A percentile compares a stretch with the other conserved stretches of the same genome.
phyloP scores from a whole-genome alignment of 64 coral and sea anemone species.

The Anthopleura sola region DNA sequence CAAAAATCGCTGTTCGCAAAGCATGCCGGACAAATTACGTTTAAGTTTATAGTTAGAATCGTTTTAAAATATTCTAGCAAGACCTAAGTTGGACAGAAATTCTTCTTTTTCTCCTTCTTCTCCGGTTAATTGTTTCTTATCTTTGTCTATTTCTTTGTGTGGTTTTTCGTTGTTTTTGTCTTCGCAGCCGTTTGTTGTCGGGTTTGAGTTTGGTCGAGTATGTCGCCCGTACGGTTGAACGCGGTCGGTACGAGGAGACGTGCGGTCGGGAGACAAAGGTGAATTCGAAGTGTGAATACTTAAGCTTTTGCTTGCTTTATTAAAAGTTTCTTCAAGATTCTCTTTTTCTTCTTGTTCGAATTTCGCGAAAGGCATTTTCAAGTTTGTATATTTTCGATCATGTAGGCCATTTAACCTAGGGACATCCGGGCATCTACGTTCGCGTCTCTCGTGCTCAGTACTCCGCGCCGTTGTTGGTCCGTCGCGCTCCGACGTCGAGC shows the following conservation, averaged over 20 bases:
- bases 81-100: conserved; percentile 57
- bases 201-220: neutral
- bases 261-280: neutral
- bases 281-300: neutral
- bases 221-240: conserved; percentile 9
- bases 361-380: neutral
- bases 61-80: conserved; percentile 36
- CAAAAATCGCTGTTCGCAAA: neutral
- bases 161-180: conserved; percentile 24
- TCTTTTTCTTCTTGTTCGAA: conserved; percentile 7
- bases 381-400: neutral
- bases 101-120: conserved; percentile 59
- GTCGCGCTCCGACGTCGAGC: conserved; percentile 44
- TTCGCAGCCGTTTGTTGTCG: conserved; percentile 7
- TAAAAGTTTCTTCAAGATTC: conserved; percentile 32
- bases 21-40: neutral
- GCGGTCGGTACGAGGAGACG: neutral
- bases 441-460: conserved; percentile 7
- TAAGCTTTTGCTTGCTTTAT: conserved; percentile 6
- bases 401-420: conserved; percentile 16
- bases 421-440: conserved; percentile 20
- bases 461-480: conserved; percentile 12
- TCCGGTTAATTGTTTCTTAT: conserved; percentile 19
- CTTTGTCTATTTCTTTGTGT: neutral
- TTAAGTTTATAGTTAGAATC: neutral